Evolutionary conservation across 2,113 vertebrate species (phyloP).

Genomic region (Sorex fumeus): DNA sequence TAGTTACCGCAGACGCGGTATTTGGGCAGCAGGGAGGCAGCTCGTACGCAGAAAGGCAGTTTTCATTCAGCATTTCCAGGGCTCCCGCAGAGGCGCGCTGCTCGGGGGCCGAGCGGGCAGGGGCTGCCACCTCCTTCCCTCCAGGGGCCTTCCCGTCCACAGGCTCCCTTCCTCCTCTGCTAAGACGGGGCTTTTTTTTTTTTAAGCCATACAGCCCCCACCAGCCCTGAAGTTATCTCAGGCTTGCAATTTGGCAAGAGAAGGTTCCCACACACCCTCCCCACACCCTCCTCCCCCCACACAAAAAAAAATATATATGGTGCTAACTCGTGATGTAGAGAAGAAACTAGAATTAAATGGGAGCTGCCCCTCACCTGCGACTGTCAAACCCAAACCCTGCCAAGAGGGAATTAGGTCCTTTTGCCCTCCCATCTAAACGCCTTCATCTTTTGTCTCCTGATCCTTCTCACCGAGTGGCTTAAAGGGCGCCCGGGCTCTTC

Average conservation of each 20-base stretch:
- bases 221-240: conserved; percentile 65
- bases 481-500: conserved; percentile 36
- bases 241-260: conserved; percentile 75
- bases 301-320: conserved; percentile 63
- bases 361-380: conserved; percentile 17
- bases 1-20: conserved; percentile 79
- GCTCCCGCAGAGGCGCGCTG: conserved; percentile 48
- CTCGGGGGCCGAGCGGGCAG: conserved; percentile 70
- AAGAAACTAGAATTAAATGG: conserved; percentile 73
- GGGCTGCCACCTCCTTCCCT: background rate
- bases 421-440: background rate
- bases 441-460: background rate
- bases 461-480: conserved; percentile 21
- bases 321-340: conserved; percentile 68
- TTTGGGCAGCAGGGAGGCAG: conserved; percentile 70
- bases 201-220: conserved; percentile 25
- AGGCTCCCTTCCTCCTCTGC: background rate
- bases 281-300: conserved; percentile 47
- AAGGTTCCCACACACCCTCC: conserved; percentile 64
- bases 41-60: conserved; percentile 67
- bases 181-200: conserved; percentile 51
- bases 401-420: conserved; percentile 20
- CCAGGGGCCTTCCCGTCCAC: background rate
- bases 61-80: conserved; percentile 82
- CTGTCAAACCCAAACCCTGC: conserved; percentile 1